Evolutionary conservation across 2,113 vertebrate species (phyloP), one percentile per base, ranked within the genome.

Genomic region (Isurus oxyrinchus): DNA sequence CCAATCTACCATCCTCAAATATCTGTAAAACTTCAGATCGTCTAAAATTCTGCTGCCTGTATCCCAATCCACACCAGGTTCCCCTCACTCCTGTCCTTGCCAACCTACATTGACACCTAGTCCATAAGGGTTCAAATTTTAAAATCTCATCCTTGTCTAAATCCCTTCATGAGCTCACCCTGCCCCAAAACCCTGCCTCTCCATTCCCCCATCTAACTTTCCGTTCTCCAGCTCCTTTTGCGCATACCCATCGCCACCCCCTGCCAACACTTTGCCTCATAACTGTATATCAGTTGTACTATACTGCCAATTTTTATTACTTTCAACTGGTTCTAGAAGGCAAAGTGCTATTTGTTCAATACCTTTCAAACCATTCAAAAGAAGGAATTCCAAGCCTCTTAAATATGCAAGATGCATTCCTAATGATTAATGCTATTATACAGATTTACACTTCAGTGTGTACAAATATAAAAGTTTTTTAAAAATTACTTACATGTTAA

Each of bases 401-500:
- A 35, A 79, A 35, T 79, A 10, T n/a, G 11, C 11, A 81, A 11
- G 11, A n/a, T n/a, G 10, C 11, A 40, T n/a, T 40, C 35, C 13
- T 16, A 16, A 35, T 4, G 13, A 81, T 40, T 11, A 79, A 11
- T n/a, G 14, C 31, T 40, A 44, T 53, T 53, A 72, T 13, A 49
- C 40, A 53, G 44, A 53, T 49, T 49, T 53, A 72, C 27, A 53
- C 44, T 72, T 55, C 31, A 95, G 5, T 95, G 2, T 49, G 27
- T 55, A 44, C 44, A 72, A 72, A 72, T 35, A 72, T 55, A 49
- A 55, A 49, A 0, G 14, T 66, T 59, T 7, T 95, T 81, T 0
- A 0, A 94, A 95, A 87, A 1, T 93, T 63, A 98, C 99, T 99
- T 98, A 99, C 99, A 99, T 96, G 99, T 98, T 81, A 99, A 97